Base-by-base conservation (phyloP, 2,888 invertebrate species). In the Polymixis lichenea region DNA sequence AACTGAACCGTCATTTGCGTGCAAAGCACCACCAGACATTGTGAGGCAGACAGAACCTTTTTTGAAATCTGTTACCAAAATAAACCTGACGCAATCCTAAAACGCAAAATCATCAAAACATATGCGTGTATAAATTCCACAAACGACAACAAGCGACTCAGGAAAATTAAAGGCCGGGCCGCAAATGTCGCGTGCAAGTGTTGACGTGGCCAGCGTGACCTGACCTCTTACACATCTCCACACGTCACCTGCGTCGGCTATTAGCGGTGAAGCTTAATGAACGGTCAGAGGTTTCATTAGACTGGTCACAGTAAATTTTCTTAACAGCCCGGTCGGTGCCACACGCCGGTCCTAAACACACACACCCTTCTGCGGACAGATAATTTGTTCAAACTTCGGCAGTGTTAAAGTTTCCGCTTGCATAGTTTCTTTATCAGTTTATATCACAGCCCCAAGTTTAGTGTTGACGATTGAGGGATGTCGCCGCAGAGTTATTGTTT, bases 271-370 rank as follows among this genome's bases (percentile, higher is more conserved):
- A 70, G 72, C 72, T 71, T 89, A 89, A 90, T 90, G 90, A 89
- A 88, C 83, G 86, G 83, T 86, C 86, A 77, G 86, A 83, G 90
- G 38, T 88, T 90, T 87, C 55, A 60, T 69, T 72, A 74, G 17
- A 69, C 61, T 90, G 89, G 92, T 81, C 73, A 64, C 64, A 86
- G 82, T 78, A 88, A 90, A 91, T 91, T 92, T 91, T 91, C 92
- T 90, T 90, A 91, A 87, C 89, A 83, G 87, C 88, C 88, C 85
- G 86, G 89, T 89, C 89, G 91, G 89, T 89, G 91, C 81, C 86
- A 80, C 88, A 82, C 86, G 86, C 87, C 82, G 82, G 90, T 91
- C 94, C 94, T 94, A 93, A 93, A 90, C 92, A 94, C 91, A 94
- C 91, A 93, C 92, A 90, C 90, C 90, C 89, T 87, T 86, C 86